Base-by-base conservation (phyloP, 1,140 invertebrate genomes). In the Drosophila oshimai region DNA sequence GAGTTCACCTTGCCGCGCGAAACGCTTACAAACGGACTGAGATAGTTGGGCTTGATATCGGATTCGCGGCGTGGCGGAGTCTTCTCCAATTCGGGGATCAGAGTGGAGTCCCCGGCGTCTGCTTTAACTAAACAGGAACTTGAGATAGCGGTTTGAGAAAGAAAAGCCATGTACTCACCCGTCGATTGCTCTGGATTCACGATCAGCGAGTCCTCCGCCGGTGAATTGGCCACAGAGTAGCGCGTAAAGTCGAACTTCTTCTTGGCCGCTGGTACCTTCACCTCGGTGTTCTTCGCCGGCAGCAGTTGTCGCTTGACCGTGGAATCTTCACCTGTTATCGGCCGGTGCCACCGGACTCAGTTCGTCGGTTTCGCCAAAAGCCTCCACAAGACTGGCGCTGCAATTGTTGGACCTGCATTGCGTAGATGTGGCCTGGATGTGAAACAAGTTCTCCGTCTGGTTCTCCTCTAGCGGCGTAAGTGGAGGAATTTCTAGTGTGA, bases 1-100 rank as follows among this genome's bases (percentile, higher is more conserved):
- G 88, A 89, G 47, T 90, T 93, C 0, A 77, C 90, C 65, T 93
- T 93, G 0, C 93, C 93, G 0, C 91, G 75, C 2, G 77, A 68
- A 1, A 90, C 73, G 3, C 79, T 74, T 10, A 92, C 91, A 47
- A 80, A 91, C 0, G 92, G 91, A 53, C 83, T 90, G 2, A 89
- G 33, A 44, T 89, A 90, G 44, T 78, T 90, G 2, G 58, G 44
- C 12, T 71, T 69, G 3, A 29, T 31, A 3, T 28, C 9, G 0
- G 49, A 28, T 3, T 26, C 28, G 4, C 50, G 24, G 9, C 65
- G 62, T 9, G 47, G 55, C 4, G 71, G 74, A 0, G 79, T 73
- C 7, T 54, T 22, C 3, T 39, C 29, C n/a, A 29, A 17, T 6
- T 28, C 6, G 4, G 37, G 31, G 10, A 67, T n/a, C 0, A 60